Evolutionary conservation across 1,140 invertebrate species (phyloP).

Genomic region (Ylistrum balloti): DNA sequence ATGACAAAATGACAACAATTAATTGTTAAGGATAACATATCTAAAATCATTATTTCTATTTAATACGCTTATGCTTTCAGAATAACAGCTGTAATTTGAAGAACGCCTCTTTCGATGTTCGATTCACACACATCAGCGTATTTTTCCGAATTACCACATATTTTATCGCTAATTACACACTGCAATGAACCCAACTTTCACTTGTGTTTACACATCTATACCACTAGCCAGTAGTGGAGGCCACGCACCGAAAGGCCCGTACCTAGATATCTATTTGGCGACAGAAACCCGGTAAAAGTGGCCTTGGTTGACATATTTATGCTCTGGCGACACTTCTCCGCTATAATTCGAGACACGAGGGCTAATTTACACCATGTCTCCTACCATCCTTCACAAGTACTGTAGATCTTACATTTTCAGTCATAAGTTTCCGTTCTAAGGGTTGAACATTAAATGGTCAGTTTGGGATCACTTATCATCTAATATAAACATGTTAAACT

Average conservation of each 20-base stretch:
- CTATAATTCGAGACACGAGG: background rate
- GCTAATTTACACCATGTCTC: conserved; percentile 15
- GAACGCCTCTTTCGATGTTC: no score
- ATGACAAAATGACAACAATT: no score
- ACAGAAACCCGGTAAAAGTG: conserved; percentile 19
- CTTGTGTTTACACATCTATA: background rate
- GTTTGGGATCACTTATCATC: no score
- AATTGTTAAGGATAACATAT: no score
- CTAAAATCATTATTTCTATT: no score
- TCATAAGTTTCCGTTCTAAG: background rate
- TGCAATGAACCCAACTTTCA: background rate
- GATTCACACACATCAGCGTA: no score
- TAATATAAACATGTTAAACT: no score
- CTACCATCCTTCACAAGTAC: background rate
- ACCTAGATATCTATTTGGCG: conserved; percentile 34
- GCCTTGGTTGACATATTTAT: background rate
- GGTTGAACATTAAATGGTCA: background rate
- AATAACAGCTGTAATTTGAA: no score
- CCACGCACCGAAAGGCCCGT: conserved; percentile 17
- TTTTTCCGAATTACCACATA: no score
- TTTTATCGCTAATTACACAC: no score
- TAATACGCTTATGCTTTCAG: no score
- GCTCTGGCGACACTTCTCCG: background rate
- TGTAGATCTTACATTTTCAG: background rate
- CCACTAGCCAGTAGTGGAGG: background rate